Conservation (phyloP, 2,113 vertebrate species). For the Suncus etruscus region DNA sequence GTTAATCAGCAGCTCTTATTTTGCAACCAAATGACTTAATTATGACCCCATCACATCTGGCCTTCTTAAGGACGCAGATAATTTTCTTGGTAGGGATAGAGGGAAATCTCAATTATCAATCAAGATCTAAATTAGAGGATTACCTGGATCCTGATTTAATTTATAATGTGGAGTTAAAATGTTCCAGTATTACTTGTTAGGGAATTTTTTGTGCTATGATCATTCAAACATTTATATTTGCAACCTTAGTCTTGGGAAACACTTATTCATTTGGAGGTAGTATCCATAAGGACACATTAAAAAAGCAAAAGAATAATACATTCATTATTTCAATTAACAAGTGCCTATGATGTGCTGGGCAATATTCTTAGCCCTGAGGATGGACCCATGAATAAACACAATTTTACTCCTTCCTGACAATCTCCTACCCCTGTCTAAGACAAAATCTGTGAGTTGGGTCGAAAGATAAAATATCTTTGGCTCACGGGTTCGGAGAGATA, state of each 20-base stretch:
- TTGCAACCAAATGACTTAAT: slow-evolving; percentile 37
- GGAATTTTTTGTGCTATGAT: background rate
- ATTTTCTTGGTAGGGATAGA: background rate
- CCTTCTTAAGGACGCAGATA: background rate
- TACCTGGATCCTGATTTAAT: background rate
- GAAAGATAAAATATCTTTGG: background rate
- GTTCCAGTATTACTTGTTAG: background rate
- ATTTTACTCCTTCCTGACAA: too few relatives aligned
- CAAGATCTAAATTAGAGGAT: slow-evolving; percentile 31
- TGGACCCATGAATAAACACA: background rate
- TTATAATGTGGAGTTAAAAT: background rate
- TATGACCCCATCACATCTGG: background rate
- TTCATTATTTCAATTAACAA: background rate
- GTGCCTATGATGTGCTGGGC: background rate
- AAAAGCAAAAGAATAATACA: background rate
- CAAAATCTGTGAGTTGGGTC: background rate
- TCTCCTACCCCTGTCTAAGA: background rate
- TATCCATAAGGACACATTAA: background rate
- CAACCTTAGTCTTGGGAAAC: background rate
- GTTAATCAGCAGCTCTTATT: background rate
- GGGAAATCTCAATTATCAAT: background rate
- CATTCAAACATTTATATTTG: background rate
- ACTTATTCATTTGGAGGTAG: background rate
- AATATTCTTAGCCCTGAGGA: background rate
- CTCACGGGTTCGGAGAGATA: background rate